Evolutionary conservation across 1,140 invertebrate genomes (phyloP), one percentile per base, ranked within the genome.

Genomic region (Drosophila watanabei): DNA sequence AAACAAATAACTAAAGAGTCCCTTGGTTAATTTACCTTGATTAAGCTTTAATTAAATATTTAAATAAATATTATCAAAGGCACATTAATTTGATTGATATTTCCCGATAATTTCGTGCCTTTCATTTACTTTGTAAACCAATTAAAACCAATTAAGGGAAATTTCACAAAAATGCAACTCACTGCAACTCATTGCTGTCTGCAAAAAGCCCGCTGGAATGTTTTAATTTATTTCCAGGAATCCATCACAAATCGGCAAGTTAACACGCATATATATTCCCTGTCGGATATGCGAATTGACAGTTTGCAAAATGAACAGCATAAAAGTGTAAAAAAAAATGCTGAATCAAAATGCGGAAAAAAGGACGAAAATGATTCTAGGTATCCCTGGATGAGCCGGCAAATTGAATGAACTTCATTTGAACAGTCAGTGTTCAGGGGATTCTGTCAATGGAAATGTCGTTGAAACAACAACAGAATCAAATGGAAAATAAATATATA

Each of bases 401-500:
- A 59, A 63, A 58, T 59, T 41, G 33, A 59, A 32, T 39, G 28
- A 30, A 60, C 30, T 14, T 14, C 20, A 65, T 33, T 33, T 13
- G 10, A 33, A 28, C 56, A 24, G 24, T 24, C 18, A 13, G 7
- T 16, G 16, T 3, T 30, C 8, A 18, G 9, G 11, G 4, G 18
- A 18, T 41, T 33, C 57, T 62, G 63, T 45, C 58, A 45, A 45
- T 33, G 30, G 13, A 20, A 61, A 65, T 60, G 20, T 61, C 5
- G 7, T 24, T n/a, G 18, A 41, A 61, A 61, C 13, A 63, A 63
- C 58, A 46, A 30, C 39, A 7, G n/a, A 18, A 20, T 33, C 6
- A 62, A 45, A 66, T 66, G 24, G 32, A 66, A 63, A 63, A 35
- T 63, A 24, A 24, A 24, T 24, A 24, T 24, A 24, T 24, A 24